A percentile compares a stretch with the other conserved stretches of the same genome.
Evolutionary conservation across 2,113 vertebrate genomes (phyloP).

Genomic region (Tragelaphus imberbis): DNA sequence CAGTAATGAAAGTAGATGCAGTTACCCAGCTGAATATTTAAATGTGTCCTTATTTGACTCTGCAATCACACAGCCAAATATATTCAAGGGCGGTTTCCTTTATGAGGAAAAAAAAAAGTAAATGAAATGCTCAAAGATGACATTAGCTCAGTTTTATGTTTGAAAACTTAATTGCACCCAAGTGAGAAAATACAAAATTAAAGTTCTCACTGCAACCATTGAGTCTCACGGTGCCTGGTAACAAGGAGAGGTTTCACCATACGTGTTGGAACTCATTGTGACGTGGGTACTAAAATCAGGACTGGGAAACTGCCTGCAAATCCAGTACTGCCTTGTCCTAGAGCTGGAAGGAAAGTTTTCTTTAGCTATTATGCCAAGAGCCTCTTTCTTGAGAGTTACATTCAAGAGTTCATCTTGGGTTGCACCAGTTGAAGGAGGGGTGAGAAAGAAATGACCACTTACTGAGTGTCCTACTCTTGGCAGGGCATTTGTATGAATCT

Average conservation of each 20-base stretch:
- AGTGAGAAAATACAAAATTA: constrained; percentile 55
- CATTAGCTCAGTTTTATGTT: constrained; percentile 58
- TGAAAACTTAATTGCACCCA: constrained; percentile 63
- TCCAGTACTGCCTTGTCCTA: not conserved
- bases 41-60: constrained; percentile 58
- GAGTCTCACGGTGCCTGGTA: not conserved
- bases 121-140: constrained; percentile 55
- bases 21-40: constrained; percentile 37
- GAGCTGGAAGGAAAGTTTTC: not conserved
- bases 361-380: not conserved
- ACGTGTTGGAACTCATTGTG: not conserved
- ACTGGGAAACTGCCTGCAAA: not conserved
- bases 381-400: not conserved
- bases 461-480: not conserved
- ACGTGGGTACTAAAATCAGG: not conserved
- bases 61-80: constrained; percentile 42
- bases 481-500: not conserved
- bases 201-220: constrained; percentile 8
- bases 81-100: constrained; percentile 46
- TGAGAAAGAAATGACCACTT: not conserved
- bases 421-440: not conserved
- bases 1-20: not conserved
- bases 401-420: not conserved
- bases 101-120: constrained; percentile 39
- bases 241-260: not conserved